phyloP scores from a whole-genome alignment of 2,113 vertebrate species.

The Butorides virescens region DNA sequence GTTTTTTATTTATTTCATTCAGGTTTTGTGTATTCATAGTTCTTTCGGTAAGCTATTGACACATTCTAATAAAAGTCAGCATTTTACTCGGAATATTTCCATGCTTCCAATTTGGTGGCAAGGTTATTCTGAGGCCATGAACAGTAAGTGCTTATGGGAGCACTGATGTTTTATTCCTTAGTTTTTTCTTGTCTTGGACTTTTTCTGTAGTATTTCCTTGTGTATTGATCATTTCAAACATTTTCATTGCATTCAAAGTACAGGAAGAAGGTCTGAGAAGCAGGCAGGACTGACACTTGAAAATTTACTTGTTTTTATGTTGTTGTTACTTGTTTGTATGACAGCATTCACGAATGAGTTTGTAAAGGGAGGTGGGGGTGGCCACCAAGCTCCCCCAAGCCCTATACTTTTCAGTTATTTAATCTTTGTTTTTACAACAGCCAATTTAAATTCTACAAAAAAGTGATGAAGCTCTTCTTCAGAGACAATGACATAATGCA shows the following conservation, averaged over 20 bases:
- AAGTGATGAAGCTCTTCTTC: not conserved
- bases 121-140: not conserved
- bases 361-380: accelerated
- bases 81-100: not conserved
- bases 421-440: not conserved
- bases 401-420: not conserved
- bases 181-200: not conserved
- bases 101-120: not conserved
- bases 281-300: not conserved
- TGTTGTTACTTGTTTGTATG: not conserved
- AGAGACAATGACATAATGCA: not conserved
- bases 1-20: not conserved
- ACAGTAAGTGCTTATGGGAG: not conserved
- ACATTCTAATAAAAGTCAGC: not conserved
- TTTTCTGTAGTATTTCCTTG: not conserved
- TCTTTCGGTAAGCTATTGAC: not conserved
- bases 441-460: not conserved
- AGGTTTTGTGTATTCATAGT: not conserved
- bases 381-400: not conserved
- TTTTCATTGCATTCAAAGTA: not conserved
- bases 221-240: not conserved
- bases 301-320: not conserved
- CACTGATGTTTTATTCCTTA: not conserved
- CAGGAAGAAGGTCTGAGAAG: not conserved
- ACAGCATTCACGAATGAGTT: not conserved